Evolutionary conservation across 2,797 vertebrate genomes (phyloP).

Genomic region (Lagorchestes hirsutus): DNA sequence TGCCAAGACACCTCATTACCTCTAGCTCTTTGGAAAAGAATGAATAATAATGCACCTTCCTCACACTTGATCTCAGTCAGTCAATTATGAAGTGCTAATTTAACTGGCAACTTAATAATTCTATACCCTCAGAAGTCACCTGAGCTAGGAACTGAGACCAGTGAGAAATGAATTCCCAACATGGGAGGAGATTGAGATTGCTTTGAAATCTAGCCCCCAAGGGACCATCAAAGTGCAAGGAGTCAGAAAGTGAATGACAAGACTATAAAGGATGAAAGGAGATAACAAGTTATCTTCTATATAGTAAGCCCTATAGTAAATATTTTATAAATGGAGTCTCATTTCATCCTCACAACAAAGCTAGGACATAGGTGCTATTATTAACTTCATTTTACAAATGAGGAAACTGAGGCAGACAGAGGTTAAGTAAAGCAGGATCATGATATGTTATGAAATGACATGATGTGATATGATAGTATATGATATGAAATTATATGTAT

Average conservation of each 20-base stretch:
- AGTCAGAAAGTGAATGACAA: not conserved
- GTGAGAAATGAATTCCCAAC: not conserved
- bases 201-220: too few relatives aligned
- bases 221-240: not conserved
- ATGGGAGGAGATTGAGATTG: too few relatives aligned
- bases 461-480: not conserved
- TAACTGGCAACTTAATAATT: too few relatives aligned
- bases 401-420: not conserved
- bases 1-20: not conserved
- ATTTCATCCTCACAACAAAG: not conserved
- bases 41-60: too few relatives aligned
- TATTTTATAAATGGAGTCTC: not conserved
- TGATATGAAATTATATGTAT: too few relatives aligned
- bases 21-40: not conserved
- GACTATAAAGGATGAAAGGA: not conserved
- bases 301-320: not conserved
- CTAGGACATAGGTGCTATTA: not conserved
- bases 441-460: not conserved
- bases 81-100: not conserved
- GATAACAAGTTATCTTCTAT: too few relatives aligned
- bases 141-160: not conserved
- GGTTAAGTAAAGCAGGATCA: not conserved
- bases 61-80: not conserved
- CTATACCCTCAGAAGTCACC: not conserved
- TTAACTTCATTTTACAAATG: not conserved